Evolutionary conservation across 92 coral and sea anemone genomes (phyloP).

Genomic region (Bergia sp.): DNA sequence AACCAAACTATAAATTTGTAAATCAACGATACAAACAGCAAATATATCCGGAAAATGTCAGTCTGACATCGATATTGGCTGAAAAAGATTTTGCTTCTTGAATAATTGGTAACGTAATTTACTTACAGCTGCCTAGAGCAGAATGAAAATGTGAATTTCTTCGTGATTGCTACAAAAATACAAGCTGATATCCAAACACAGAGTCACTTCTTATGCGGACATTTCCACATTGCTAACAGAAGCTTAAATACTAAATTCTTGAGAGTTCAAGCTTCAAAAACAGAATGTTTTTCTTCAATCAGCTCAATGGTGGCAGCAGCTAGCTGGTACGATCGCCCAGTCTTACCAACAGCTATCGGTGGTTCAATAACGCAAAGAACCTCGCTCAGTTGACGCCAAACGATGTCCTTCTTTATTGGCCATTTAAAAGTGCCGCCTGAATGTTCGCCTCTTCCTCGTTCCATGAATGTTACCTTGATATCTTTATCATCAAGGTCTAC

Average conservation of each 20-base stretch:
- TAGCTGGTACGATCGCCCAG: not conserved
- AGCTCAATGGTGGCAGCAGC: not conserved
- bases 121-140: constrained; percentile 4
- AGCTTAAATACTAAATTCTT: not conserved
- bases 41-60: constrained; percentile 5
- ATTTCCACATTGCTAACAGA: not conserved
- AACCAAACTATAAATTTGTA: not conserved
- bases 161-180: not conserved
- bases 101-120: constrained; percentile 11
- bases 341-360: constrained; percentile 37
- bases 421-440: not conserved
- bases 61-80: constrained; percentile 2
- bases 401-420: constrained; percentile 19
- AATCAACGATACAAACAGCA: constrained; percentile 8
- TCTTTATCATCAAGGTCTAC: no score
- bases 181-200: not conserved
- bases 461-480: no score
- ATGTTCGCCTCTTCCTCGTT: no score
- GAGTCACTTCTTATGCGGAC: not conserved
- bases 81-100: not conserved
- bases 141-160: not conserved
- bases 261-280: not conserved
- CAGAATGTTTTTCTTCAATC: not conserved
- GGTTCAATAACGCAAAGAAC: constrained; percentile 37
- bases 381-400: constrained; percentile 4